Evolutionary conservation across 2,888 invertebrate genomes (phyloP), one percentile per base, ranked within the genome.

Genomic region (Pollenia angustigena): DNA sequence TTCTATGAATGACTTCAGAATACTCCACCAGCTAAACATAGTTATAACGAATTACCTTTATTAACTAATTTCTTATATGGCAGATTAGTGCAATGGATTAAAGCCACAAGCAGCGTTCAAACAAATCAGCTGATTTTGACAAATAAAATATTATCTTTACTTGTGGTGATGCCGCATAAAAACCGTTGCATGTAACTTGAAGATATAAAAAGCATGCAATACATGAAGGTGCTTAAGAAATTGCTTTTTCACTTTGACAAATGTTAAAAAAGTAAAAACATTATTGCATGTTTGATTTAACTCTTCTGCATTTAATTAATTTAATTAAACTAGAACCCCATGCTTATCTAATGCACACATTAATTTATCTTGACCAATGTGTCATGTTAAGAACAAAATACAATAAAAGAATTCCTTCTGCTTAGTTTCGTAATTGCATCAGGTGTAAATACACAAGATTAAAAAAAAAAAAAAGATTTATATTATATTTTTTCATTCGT

Each of bases 391-490:
- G 60, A 54, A 68, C 14, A 50, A 42, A 50, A 16, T 42, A 9
- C n/a, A 71, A 16, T 64, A 6, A 54, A 40, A 56, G 56, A 72
- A 40, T 40, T 58, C 6, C 32, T 16, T 16, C 16, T 16, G 11
- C 18, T 52, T n/a, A 56, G 23, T 85, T 66, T 85, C 56, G 44
- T 79, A 85, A 69, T 85, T 68, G 50, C 52, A 72, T 78, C 75
- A 85, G 62, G 62, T 79, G 79, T 46, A 74, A 80, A 69, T 68
- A 80, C 48, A 80, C 12, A 66, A 64, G 56, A 72, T 50, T 76
- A 23, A 42, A 42, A 23, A 60, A 23, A 42, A 42, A 23, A 60
- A 66, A 83, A 56, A 48, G 14, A 81, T 62, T 71, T 75, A 56
- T 71, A 32, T 52, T 23, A 1, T 32, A 23, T 62, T 56, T 23